Conservation (phyloP, 2,113 vertebrate species). For the Oenanthe melanoleuca region DNA sequence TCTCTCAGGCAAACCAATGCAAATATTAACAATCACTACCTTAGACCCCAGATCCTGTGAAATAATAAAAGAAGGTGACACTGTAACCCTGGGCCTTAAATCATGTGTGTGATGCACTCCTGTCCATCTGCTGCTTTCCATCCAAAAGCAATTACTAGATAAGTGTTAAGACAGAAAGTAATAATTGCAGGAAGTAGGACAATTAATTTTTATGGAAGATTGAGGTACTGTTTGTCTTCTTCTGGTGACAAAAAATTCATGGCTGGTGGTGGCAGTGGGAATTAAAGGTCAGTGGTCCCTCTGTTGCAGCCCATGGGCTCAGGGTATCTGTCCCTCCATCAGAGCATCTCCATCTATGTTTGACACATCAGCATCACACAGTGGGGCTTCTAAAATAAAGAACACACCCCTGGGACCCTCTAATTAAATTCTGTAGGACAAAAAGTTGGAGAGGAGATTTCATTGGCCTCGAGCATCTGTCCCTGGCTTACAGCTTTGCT, state of each 20-base stretch:
- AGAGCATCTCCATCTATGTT: accelerated
- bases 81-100: not conserved
- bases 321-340: not conserved
- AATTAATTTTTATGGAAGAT: conserved; percentile 7
- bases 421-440: not conserved
- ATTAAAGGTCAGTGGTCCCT: not conserved
- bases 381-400: not conserved
- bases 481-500: not conserved
- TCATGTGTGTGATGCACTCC: not conserved
- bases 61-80: conserved; percentile 9
- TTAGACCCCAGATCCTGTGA: not conserved
- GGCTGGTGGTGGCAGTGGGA: not conserved
- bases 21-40: not conserved
- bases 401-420: not conserved
- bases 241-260: not conserved
- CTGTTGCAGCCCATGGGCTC: not conserved
- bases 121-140: conserved; percentile 17
- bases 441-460: not conserved
- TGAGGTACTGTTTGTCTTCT: not conserved
- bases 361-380: not conserved
- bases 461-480: accelerated
- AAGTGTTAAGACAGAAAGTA: conserved; percentile 13
- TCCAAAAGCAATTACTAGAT: conserved; percentile 40
- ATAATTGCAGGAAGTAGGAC: conserved; percentile 48
- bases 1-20: not conserved